Conservation (phyloP, 2,797 vertebrate species). For the Periparus ater region DNA sequence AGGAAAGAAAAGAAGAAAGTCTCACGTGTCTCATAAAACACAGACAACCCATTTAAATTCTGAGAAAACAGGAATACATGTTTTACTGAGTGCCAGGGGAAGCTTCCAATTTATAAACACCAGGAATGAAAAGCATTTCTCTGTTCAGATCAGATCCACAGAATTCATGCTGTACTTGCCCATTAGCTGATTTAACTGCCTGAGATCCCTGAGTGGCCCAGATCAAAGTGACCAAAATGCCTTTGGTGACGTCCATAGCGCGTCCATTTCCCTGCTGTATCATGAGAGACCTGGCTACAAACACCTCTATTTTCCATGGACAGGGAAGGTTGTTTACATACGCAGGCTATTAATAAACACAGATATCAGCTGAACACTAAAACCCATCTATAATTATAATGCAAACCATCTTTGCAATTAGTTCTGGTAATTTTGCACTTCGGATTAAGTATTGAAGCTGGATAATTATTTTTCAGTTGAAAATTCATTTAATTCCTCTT, state of each 20-base stretch:
- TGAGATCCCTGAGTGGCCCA: neutral
- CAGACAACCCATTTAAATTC: neutral
- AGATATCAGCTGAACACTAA: slow-evolving; percentile 59
- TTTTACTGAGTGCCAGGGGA: neutral
- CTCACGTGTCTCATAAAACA: neutral
- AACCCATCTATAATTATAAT: slow-evolving; percentile 62
- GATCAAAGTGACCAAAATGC: slow-evolving; percentile 18
- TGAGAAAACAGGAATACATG: neutral
- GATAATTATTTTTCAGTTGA: slow-evolving; percentile 17
- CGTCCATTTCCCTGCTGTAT: slow-evolving; percentile 6
- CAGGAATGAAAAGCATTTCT: neutral
- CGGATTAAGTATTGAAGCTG: neutral
- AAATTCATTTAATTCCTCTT: neutral
- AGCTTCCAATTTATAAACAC: neutral
- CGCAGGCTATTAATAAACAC: slow-evolving; percentile 56
- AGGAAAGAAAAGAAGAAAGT: neutral
- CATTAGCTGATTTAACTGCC: neutral
- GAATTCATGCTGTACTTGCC: neutral
- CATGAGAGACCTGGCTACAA: slow-evolving; percentile 49
- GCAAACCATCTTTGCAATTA: slow-evolving; percentile 30
- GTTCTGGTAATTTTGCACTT: neutral
- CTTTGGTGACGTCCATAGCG: neutral
- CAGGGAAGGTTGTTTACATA: slow-evolving; percentile 53
- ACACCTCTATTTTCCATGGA: slow-evolving; percentile 57
- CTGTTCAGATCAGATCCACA: neutral